phyloP scores from a whole-genome alignment of 2,888 invertebrate genomes.

The Mongoloraphidia duomilia region DNA sequence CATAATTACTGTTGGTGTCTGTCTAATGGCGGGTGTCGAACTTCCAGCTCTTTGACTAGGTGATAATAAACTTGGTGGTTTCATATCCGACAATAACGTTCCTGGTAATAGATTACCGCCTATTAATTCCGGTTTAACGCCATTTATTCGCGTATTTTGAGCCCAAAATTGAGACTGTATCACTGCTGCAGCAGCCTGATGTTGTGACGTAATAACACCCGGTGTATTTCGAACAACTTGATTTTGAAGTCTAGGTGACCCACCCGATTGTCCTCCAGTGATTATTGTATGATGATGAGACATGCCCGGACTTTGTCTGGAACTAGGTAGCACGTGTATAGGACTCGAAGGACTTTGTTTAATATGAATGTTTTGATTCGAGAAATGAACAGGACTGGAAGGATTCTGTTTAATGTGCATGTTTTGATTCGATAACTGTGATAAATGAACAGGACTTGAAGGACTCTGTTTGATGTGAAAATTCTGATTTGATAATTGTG shows the following conservation, averaged over 20 bases:
- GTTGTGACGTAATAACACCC: constrained; percentile 26
- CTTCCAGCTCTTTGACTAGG: constrained; percentile 24
- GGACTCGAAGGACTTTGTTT: background rate
- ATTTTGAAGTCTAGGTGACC: constrained; percentile 10
- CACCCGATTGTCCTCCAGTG: constrained; percentile 10
- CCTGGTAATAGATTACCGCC: constrained; percentile 35
- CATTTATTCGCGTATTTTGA: constrained; percentile 50
- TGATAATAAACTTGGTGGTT: constrained; percentile 21
- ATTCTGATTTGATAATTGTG: background rate
- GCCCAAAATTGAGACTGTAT: constrained; percentile 28
- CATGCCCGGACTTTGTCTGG: background rate
- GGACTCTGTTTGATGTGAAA: constrained; percentile 1
- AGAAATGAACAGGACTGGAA: constrained; percentile 5
- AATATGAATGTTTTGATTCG: too few species aligned
- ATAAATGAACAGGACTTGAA: constrained; percentile 1
- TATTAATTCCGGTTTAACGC: constrained; percentile 70
- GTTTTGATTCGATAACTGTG: background rate
- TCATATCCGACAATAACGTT: constrained; percentile 19
- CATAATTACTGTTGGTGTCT: constrained; percentile 80
- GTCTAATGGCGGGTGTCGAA: constrained; percentile 30
- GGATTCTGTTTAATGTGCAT: constrained; percentile 3
- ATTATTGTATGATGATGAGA: constrained; percentile 1
- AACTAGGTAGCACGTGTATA: background rate
- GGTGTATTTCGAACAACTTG: constrained; percentile 14
- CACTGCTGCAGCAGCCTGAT: constrained; percentile 16